These are phyloP conservation scores for Dynastes grantii DNA, from an alignment of 2,888 invertebrate species.

Conservation along the genomic window DNA sequence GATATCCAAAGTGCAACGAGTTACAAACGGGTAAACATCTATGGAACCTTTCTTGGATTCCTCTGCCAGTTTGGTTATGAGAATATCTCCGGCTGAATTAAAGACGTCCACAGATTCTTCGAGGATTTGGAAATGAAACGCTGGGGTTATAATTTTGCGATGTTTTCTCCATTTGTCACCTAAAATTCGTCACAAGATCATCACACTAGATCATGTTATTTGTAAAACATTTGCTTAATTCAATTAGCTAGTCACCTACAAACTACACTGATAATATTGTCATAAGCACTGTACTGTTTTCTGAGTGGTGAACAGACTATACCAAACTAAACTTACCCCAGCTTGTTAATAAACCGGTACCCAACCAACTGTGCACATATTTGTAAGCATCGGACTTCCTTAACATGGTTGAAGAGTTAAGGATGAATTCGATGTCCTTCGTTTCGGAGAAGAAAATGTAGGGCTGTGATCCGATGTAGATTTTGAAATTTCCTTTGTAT, in stretches of 20 bases:
- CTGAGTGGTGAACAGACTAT: too few species aligned
- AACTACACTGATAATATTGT: too few species aligned
- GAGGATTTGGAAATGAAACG: conserved; percentile 55
- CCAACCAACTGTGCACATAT: conserved; percentile 65
- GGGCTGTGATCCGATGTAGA: conserved; percentile 35
- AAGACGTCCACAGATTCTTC: conserved; percentile 52
- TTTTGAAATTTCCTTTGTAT: conserved; percentile 45
- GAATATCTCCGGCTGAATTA: conserved; percentile 46
- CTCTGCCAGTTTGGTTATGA: conserved; percentile 43
- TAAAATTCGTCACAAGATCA: background rate
- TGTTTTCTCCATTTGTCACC: conserved; percentile 53
- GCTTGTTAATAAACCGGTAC: conserved; percentile 67
- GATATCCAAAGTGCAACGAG: conserved; percentile 75
- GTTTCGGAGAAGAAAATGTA: conserved; percentile 30
- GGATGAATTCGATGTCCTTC: conserved; percentile 54
- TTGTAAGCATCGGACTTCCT: conserved; percentile 65
- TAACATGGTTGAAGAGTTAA: conserved; percentile 62
- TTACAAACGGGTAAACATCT: conserved; percentile 76
- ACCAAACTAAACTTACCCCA: conserved; percentile 60
- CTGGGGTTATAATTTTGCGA: conserved; percentile 53
- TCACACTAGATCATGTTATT: too few species aligned
- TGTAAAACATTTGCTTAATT: too few species aligned
- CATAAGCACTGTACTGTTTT: too few species aligned
- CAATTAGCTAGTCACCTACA: too few species aligned
- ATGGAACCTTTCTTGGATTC: conserved; percentile 64